phyloP scores from a whole-genome alignment of 2,888 invertebrate species.

The Adelphocoris suturalis region DNA sequence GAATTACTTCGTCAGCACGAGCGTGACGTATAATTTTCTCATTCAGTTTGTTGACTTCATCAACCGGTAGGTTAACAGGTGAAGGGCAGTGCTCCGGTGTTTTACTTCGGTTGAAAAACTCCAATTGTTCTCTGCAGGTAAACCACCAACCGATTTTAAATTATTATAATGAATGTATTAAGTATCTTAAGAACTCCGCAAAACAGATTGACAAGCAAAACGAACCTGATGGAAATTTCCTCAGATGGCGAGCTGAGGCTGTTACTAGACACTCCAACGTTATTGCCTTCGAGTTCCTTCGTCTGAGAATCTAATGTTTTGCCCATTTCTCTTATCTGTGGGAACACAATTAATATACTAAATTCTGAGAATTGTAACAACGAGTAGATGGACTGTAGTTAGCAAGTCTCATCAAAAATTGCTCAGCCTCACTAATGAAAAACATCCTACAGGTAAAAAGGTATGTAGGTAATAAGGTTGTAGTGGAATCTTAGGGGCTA shows the following conservation, averaged over 20 bases:
- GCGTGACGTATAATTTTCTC: constrained; percentile 83
- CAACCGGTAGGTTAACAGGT: constrained; percentile 80
- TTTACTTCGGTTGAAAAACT: constrained; percentile 78
- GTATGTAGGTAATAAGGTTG: neutral
- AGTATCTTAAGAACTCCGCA: no score
- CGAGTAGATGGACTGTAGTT: neutral
- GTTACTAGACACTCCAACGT: constrained; percentile 85
- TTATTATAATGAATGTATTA: no score
- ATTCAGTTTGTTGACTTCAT: constrained; percentile 82
- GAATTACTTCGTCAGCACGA: constrained; percentile 84
- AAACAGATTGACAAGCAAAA: neutral
- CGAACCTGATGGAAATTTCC: constrained; percentile 83
- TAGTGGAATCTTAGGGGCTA: no score
- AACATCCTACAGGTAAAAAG: neutral
- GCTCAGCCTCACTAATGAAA: neutral
- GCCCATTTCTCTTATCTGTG: constrained; percentile 84
- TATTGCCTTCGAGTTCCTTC: constrained; percentile 86
- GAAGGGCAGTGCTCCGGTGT: constrained; percentile 79
- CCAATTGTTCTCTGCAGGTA: constrained; percentile 80
- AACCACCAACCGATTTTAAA: neutral
- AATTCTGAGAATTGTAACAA: neutral
- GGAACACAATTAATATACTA: neutral
- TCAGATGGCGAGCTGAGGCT: constrained; percentile 89
- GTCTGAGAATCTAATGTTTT: constrained; percentile 85
- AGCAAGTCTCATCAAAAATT: neutral